Conservation (phyloP, 64 coral and sea anemone genomes). For the Hydrozoanthus tunicans region DNA sequence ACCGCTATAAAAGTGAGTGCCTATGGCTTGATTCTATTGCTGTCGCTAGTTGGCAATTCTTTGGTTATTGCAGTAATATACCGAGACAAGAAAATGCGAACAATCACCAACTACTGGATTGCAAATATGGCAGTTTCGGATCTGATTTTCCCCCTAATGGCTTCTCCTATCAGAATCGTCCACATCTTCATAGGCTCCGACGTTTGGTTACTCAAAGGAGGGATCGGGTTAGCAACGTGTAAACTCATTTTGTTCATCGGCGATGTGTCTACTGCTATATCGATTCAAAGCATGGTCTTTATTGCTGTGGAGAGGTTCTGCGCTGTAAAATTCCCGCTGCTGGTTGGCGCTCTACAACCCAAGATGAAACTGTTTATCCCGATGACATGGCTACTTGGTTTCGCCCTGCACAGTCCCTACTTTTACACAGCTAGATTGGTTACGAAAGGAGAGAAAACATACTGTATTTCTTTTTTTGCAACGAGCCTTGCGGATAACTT, state of each 20-base stretch:
- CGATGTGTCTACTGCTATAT: too few species aligned
- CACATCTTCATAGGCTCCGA: too few species aligned
- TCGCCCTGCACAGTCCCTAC: slow-evolving; percentile 24
- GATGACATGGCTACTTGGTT: slow-evolving; percentile 17
- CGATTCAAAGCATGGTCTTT: too few species aligned
- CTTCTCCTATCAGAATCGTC: too few species aligned
- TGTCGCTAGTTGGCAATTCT: slow-evolving; percentile 43
- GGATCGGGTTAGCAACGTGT: too few species aligned
- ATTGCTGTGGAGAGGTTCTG: too few species aligned
- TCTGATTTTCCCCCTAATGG: slow-evolving; percentile 27
- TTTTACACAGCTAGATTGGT: slow-evolving; percentile 20
- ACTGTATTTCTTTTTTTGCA: neutral
- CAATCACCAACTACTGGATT: slow-evolving; percentile 40
- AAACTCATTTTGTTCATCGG: too few species aligned
- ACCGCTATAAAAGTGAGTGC: slow-evolving; percentile 12
- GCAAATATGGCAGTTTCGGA: slow-evolving; percentile 45
- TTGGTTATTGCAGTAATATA: neutral
- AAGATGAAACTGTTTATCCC: slow-evolving; percentile 38
- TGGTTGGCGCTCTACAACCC: neutral
- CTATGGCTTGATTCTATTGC: slow-evolving; percentile 10
- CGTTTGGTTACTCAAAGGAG: too few species aligned
- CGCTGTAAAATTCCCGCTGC: too few species aligned
- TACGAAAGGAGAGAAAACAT: slow-evolving; percentile 8
- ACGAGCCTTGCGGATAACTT: neutral
- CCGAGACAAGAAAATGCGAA: slow-evolving; percentile 52